These are phyloP conservation scores for Calosoma granatense DNA, from an alignment of 1,140 invertebrate genomes.

Conservation along the genomic window DNA sequence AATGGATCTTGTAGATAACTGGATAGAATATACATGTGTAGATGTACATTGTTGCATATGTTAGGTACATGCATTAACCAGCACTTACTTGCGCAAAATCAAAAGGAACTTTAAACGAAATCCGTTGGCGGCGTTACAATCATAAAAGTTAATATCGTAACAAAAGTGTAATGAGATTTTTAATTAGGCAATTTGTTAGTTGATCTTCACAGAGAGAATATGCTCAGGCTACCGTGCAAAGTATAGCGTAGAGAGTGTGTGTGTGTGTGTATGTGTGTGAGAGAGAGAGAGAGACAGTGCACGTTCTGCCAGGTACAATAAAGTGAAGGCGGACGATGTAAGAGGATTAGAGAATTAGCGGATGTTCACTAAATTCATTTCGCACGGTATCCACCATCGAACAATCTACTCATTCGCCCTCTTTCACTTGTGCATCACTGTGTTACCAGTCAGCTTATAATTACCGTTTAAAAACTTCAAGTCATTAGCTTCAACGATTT, in stretches of 20 bases:
- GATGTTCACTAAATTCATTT: slow-evolving; percentile 5
- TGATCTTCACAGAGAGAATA: background rate
- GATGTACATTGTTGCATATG: too few species aligned
- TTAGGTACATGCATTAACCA: too few species aligned
- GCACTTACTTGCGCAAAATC: too few species aligned
- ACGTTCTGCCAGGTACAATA: background rate
- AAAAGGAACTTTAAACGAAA: too few species aligned
- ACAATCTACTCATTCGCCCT: background rate
- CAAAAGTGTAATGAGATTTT: slow-evolving; percentile 8
- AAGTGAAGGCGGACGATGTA: background rate
- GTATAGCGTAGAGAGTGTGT: background rate
- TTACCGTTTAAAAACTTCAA: background rate
- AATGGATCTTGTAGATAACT: too few species aligned
- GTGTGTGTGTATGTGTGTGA: background rate
- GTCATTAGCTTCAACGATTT: background rate
- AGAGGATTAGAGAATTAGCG: background rate
- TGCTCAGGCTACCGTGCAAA: background rate
- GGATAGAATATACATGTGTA: too few species aligned
- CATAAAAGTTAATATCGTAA: slow-evolving; percentile 5
- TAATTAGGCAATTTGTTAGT: slow-evolving; percentile 8
- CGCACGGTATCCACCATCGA: background rate
- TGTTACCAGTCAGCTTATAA: background rate
- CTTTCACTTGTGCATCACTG: too few species aligned
- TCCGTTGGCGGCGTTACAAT: background rate
- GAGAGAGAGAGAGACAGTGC: background rate